Evolutionary conservation across 2,113 vertebrate genomes (phyloP).

Genomic region (Neodontobutis hainanensis): DNA sequence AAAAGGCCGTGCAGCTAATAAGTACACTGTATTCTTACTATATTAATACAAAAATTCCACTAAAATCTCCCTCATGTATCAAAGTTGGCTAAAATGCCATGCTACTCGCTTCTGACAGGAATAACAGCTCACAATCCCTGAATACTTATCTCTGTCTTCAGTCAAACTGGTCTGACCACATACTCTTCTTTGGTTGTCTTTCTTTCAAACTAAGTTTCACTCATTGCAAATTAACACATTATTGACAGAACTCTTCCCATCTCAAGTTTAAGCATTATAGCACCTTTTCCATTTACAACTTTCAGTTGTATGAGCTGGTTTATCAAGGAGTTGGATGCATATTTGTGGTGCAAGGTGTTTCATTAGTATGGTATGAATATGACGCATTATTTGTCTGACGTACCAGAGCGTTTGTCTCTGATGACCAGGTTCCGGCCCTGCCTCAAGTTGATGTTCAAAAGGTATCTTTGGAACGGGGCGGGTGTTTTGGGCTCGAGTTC

Average conservation of each 20-base stretch:
- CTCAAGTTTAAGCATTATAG: slow-evolving; percentile 1
- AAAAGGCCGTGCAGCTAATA: no score
- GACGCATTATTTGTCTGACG: slow-evolving; percentile 24
- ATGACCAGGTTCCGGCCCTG: slow-evolving; percentile 89
- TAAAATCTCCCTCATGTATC: background rate
- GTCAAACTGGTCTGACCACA: slow-evolving; percentile 67
- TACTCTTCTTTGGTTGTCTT: slow-evolving; percentile 23
- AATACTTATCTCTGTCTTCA: slow-evolving; percentile 1
- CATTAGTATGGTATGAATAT: background rate
- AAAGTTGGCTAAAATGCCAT: background rate
- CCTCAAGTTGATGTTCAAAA: slow-evolving; percentile 89
- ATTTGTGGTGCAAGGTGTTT: background rate
- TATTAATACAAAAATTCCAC: no score
- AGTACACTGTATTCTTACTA: no score
- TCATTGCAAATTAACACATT: slow-evolving; percentile 6
- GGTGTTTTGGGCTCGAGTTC: slow-evolving; percentile 20
- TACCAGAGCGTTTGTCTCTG: slow-evolving; percentile 88
- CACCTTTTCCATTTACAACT: slow-evolving; percentile 1
- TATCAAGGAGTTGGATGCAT: background rate
- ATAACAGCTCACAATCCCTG: background rate
- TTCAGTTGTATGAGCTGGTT: background rate
- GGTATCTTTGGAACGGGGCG: slow-evolving; percentile 74
- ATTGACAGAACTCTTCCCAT: slow-evolving; percentile 21
- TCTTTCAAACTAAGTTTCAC: background rate
- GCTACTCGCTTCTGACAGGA: background rate